Evolutionary conservation across 2,113 vertebrate species (phyloP).

Genomic region (Apteryx owenii): DNA sequence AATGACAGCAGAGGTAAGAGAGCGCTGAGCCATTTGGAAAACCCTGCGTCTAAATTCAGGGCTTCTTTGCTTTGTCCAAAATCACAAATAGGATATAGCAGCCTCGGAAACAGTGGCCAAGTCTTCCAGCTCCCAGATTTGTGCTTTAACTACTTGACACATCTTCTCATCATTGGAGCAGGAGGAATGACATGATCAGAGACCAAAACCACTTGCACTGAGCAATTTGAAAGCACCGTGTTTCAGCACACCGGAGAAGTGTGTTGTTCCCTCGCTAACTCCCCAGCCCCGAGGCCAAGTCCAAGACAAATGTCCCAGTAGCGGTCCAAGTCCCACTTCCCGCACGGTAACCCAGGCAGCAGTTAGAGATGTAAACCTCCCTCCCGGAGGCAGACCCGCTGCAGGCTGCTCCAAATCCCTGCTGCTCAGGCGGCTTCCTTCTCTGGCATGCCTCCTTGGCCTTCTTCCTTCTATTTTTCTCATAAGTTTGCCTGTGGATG

Average conservation of each 20-base stretch:
- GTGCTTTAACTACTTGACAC: neutral
- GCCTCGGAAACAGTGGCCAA: neutral
- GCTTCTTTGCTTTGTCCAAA: neutral
- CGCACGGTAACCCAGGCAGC: neutral
- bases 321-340: neutral
- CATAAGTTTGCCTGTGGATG: neutral
- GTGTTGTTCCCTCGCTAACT: conserved; percentile 15
- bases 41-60: neutral
- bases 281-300: conserved; percentile 12
- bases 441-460: conserved; percentile 36
- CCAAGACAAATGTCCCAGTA: neutral
- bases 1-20: neutral
- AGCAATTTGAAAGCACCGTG: neutral
- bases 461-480: conserved; percentile 18
- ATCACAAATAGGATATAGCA: neutral
- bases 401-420: conserved; percentile 15
- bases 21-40: neutral
- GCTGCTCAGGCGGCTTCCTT: neutral
- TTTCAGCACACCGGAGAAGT: neutral
- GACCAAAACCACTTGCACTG: neutral
- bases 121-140: neutral
- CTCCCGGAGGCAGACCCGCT: conserved; percentile 23
- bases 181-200: conserved; percentile 6
- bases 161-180: conserved; percentile 13
- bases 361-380: neutral